Conservation (phyloP, 2,888 invertebrate species). For the Eupithecia vulgata region DNA sequence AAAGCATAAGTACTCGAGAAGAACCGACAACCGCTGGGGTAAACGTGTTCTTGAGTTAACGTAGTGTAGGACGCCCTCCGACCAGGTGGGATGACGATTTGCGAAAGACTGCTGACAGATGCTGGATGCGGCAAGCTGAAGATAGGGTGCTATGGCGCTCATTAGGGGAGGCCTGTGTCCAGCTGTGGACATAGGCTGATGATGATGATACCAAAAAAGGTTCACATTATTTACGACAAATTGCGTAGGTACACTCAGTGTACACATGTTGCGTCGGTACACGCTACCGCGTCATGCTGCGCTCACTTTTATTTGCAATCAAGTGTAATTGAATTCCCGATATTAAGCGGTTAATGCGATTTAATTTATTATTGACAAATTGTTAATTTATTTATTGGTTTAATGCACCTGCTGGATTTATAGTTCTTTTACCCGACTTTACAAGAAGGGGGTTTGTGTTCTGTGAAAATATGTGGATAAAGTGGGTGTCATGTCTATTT, state of each 20-base stretch:
- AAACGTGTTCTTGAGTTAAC: too few relatives aligned
- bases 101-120: too few relatives aligned
- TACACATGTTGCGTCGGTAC: conserved; percentile 35
- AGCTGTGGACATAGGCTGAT: too few relatives aligned
- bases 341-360: conserved; percentile 35
- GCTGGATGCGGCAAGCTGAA: too few relatives aligned
- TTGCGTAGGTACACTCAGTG: conserved; percentile 39
- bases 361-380: conserved; percentile 33
- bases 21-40: too few relatives aligned
- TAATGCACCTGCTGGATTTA: conserved; percentile 10
- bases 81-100: too few relatives aligned
- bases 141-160: too few relatives aligned
- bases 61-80: too few relatives aligned
- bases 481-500: not conserved
- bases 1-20: too few relatives aligned
- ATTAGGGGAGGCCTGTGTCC: too few relatives aligned
- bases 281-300: conserved; percentile 43
- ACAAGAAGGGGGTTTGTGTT: not conserved
- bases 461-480: not conserved
- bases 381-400: conserved; percentile 27
- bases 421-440: too few relatives aligned
- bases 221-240: conserved; percentile 44
- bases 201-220: conserved; percentile 19
- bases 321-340: conserved; percentile 42
- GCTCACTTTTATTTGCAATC: conserved; percentile 38